Evolutionary conservation across 1,140 invertebrate species (phyloP).

Genomic region (Caerostris extrusa): DNA sequence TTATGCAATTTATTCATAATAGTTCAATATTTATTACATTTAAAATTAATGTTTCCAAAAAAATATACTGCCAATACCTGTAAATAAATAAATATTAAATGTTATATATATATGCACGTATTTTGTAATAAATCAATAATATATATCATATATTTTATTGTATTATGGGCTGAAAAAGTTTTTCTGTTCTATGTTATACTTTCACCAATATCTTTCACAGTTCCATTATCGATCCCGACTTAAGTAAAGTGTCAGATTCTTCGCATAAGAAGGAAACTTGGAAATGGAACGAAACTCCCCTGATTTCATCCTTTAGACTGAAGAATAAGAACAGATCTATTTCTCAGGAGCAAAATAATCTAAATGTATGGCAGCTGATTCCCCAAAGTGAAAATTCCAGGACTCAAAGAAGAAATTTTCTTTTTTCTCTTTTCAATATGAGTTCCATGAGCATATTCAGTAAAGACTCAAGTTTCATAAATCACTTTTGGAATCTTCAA

Average conservation of each 20-base stretch:
- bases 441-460: neutral
- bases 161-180: too few relatives aligned
- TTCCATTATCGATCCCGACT: too few relatives aligned
- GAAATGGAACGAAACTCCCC: neutral
- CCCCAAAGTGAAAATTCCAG: neutral
- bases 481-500: neutral
- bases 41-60: too few relatives aligned
- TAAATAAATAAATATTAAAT: too few relatives aligned
- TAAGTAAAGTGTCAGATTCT: neutral
- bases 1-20: too few relatives aligned
- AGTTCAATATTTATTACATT: too few relatives aligned
- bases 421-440: neutral
- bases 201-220: too few relatives aligned
- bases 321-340: neutral
- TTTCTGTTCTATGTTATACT: too few relatives aligned
- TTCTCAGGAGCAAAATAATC: neutral
- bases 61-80: too few relatives aligned
- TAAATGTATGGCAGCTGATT: neutral
- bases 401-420: neutral
- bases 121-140: too few relatives aligned
- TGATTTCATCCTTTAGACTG: neutral
- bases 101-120: too few relatives aligned
- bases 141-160: too few relatives aligned
- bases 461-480: constrained; percentile 19
- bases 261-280: neutral